Conservation (phyloP, 53 echinoderm and acorn worm species). For the Henricia sp. region DNA sequence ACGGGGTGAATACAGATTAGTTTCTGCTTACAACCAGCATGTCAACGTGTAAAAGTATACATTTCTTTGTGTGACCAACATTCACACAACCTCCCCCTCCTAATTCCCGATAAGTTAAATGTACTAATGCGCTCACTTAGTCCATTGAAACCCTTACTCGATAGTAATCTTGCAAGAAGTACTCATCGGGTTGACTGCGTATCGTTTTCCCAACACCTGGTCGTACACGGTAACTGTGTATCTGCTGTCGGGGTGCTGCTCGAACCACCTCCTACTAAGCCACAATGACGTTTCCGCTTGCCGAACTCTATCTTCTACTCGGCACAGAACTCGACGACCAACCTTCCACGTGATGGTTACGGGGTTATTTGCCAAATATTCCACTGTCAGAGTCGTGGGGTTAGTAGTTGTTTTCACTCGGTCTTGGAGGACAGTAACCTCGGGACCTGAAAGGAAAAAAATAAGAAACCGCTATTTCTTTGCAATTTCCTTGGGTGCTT, state of each 20-base stretch:
- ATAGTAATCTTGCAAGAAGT: background rate
- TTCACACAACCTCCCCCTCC: too few species aligned
- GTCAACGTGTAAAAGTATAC: too few species aligned
- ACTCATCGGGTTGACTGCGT: constrained; percentile 15
- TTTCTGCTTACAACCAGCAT: too few species aligned
- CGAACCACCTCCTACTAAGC: background rate
- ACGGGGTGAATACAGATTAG: too few species aligned
- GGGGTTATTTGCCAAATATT: background rate
- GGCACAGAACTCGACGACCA: background rate
- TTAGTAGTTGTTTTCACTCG: constrained; percentile 5
- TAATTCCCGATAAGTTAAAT: too few species aligned
- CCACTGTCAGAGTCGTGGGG: background rate
- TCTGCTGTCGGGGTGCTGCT: constrained; percentile 10
- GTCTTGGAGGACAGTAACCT: background rate
- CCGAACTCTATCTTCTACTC: background rate
- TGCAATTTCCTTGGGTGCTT: background rate
- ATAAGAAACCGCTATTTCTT: background rate
- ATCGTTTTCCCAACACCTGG: background rate
- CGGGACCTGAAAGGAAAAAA: background rate
- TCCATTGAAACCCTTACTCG: background rate
- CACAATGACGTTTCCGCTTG: constrained; percentile 3
- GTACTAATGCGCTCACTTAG: too few species aligned
- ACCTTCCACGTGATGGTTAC: constrained; percentile 18
- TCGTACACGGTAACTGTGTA: constrained; percentile 35
- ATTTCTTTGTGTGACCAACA: too few species aligned